phyloP scores from a whole-genome alignment of 2,113 vertebrate genomes.

The Ondatra zibethicus region DNA sequence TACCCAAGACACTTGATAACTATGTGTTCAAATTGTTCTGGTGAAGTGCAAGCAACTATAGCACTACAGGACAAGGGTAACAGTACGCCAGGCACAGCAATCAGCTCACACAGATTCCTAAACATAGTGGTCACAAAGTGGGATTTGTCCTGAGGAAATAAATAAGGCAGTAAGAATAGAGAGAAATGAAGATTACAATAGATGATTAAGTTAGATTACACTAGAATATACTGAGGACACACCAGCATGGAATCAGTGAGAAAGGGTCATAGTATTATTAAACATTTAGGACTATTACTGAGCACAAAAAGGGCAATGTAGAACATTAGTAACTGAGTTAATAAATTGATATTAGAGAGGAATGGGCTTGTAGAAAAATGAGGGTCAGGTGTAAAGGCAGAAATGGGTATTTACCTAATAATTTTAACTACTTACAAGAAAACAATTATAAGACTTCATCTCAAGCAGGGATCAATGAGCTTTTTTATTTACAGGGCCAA shows the following conservation, averaged over 20 bases:
- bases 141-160: slow-evolving; percentile 39
- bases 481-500: slow-evolving; percentile 42
- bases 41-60: slow-evolving; percentile 38
- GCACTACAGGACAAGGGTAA: slow-evolving; percentile 30
- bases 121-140: slow-evolving; percentile 23
- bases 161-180: slow-evolving; percentile 41
- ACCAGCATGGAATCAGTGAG: slow-evolving; percentile 31
- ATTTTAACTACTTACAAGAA: slow-evolving; percentile 40
- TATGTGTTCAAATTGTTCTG: slow-evolving; percentile 42
- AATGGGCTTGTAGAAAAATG: slow-evolving; percentile 41
- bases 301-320: slow-evolving; percentile 51
- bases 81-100: slow-evolving; percentile 49
- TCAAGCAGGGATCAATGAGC: background rate
- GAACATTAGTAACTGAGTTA: slow-evolving; percentile 42
- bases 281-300: slow-evolving; percentile 44
- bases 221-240: background rate
- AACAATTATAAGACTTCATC: slow-evolving; percentile 36
- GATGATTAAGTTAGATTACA: slow-evolving; percentile 55
- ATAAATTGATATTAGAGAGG: slow-evolving; percentile 46
- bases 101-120: slow-evolving; percentile 22
- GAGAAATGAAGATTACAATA: slow-evolving; percentile 58
- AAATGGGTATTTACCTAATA: slow-evolving; percentile 39
- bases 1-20: slow-evolving; percentile 44
- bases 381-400: slow-evolving; percentile 8
- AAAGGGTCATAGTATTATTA: slow-evolving; percentile 63